Conservation (phyloP, 2,797 vertebrate genomes). For the Staurois parvus region DNA sequence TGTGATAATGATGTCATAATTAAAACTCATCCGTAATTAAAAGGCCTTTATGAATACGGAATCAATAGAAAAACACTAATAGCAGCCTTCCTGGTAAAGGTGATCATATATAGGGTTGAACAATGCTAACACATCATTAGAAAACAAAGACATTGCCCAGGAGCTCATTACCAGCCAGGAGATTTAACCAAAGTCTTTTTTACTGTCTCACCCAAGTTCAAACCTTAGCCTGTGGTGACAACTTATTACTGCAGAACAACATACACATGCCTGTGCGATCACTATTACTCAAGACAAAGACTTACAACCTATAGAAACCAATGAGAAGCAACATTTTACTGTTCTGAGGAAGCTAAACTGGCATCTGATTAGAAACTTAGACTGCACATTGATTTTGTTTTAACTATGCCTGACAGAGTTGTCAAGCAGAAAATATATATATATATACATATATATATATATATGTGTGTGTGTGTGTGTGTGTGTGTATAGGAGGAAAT, state of each 20-base stretch:
- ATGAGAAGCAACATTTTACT: too few species aligned
- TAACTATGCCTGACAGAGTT: too few species aligned
- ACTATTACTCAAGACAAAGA: not conserved
- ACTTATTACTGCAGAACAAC: not conserved
- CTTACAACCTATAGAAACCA: too few species aligned
- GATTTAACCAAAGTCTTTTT: not conserved
- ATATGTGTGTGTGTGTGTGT: too few species aligned
- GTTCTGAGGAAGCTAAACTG: too few species aligned
- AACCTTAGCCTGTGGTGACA: conserved; percentile 1
- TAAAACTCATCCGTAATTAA: not conserved
- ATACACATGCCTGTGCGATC: not conserved
- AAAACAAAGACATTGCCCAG: too few species aligned
- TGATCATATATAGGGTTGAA: not conserved
- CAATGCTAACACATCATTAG: not conserved
- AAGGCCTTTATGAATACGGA: not conserved
- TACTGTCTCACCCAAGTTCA: not conserved
- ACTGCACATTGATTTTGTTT: too few species aligned
- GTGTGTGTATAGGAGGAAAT: too few species aligned
- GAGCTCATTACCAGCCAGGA: not conserved
- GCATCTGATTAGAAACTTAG: too few species aligned
- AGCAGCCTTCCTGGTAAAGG: not conserved
- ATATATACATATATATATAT: too few species aligned
- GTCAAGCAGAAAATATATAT: too few species aligned
- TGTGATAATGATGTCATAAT: not conserved
- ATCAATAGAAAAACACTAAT: not conserved